Conservation (phyloP, 2,888 invertebrate species). For the Galeruca laticollis region DNA sequence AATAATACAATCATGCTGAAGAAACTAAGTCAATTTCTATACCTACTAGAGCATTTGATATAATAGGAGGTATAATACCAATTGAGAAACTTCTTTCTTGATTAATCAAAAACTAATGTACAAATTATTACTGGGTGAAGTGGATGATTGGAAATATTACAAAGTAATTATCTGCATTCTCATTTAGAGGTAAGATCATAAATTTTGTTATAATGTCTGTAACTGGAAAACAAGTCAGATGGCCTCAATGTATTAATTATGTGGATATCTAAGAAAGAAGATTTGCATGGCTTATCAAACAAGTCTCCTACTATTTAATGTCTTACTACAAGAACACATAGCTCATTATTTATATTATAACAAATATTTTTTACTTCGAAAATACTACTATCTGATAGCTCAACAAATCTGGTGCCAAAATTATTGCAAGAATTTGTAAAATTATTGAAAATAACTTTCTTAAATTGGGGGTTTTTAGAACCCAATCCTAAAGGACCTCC, state of each 20-base stretch:
- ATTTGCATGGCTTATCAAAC: too few species aligned
- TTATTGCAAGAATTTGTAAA: slow-evolving; percentile 35
- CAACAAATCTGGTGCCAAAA: slow-evolving; percentile 37
- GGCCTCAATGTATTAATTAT: slow-evolving; percentile 31
- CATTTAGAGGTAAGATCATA: slow-evolving; percentile 33
- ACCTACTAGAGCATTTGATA: slow-evolving; percentile 28
- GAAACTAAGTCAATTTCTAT: slow-evolving; percentile 20
- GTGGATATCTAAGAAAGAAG: slow-evolving; percentile 31
- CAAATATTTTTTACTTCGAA: slow-evolving; percentile 39
- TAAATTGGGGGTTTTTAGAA: slow-evolving; percentile 37
- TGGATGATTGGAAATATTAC: too few species aligned
- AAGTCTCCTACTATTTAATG: slow-evolving; percentile 34
- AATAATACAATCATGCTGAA: too few species aligned
- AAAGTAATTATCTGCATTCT: too few species aligned
- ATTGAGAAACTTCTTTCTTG: slow-evolving; percentile 25
- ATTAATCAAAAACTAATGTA: slow-evolving; percentile 28
- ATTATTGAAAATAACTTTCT: slow-evolving; percentile 30
- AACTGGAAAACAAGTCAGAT: slow-evolving; percentile 25
- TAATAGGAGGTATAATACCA: too few species aligned
- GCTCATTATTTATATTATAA: slow-evolving; percentile 32
- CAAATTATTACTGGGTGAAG: slow-evolving; percentile 28
- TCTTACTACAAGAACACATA: slow-evolving; percentile 28
- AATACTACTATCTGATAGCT: slow-evolving; percentile 32
- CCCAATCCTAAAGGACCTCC: slow-evolving; percentile 27
- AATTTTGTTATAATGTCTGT: slow-evolving; percentile 27